Percentiles rank a stretch among this genome's conserved stretches.
phyloP scores from a whole-genome alignment of 1,140 invertebrate genomes.

The Aphelenchoides besseyi region DNA sequence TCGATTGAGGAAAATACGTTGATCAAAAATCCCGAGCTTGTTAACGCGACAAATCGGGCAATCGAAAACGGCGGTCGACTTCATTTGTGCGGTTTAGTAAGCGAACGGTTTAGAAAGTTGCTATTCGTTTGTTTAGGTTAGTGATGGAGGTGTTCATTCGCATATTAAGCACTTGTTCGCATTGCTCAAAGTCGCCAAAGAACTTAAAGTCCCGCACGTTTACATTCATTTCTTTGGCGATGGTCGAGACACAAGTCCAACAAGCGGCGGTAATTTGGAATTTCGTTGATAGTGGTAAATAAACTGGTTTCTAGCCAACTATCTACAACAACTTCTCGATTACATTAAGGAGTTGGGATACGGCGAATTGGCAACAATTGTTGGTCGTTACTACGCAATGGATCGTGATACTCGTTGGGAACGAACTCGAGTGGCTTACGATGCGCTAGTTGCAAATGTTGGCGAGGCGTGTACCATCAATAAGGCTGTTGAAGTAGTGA shows the following conservation, averaged over 20 bases:
- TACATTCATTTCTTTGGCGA: slow-evolving; percentile 66
- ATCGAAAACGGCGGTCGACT: slow-evolving; percentile 63
- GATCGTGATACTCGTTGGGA: slow-evolving; percentile 64
- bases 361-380: slow-evolving; percentile 65
- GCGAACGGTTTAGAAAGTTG: not conserved
- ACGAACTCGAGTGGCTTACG: slow-evolving; percentile 64
- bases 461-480: slow-evolving; percentile 60
- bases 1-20: slow-evolving; percentile 63
- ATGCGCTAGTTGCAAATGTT: slow-evolving; percentile 64
- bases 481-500: slow-evolving; percentile 60
- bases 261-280: slow-evolving; percentile 59
- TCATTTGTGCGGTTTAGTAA: slow-evolving; percentile 64
- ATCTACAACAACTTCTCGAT: slow-evolving; percentile 55
- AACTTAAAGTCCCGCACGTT: slow-evolving; percentile 63
- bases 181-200: slow-evolving; percentile 64
- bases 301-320: slow-evolving; percentile 41
- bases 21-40: slow-evolving; percentile 61
- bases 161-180: slow-evolving; percentile 66
- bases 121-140: slow-evolving; percentile 54
- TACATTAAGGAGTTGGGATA: slow-evolving; percentile 57
- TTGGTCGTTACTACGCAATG: slow-evolving; percentile 67
- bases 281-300: not conserved
- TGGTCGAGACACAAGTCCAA: slow-evolving; percentile 66
- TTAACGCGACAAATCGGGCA: slow-evolving; percentile 62
- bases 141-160: slow-evolving; percentile 66